Percentiles rank a stretch among this genome's conserved stretches.
Conservation (phyloP, 2,888 invertebrate genomes). For the Cheilosia pagana region DNA sequence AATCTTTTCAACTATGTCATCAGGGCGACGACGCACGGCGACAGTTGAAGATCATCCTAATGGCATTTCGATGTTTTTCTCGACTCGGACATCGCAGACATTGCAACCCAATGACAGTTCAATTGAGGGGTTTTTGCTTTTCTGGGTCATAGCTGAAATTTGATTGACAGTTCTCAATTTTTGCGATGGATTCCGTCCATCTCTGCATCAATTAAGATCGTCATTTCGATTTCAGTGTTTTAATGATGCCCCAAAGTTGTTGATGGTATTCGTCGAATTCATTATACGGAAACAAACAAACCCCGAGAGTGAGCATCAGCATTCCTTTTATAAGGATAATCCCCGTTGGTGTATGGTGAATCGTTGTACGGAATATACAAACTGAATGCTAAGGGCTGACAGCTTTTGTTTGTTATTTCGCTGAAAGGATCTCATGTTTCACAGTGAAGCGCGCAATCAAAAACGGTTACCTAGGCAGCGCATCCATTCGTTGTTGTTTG, state of each 20-base stretch:
- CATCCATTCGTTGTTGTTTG: slow-evolving; percentile 9
- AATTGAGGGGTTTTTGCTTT: slow-evolving; percentile 18
- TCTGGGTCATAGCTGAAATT: slow-evolving; percentile 32
- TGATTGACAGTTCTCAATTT: slow-evolving; percentile 58
- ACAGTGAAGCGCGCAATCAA: slow-evolving; percentile 68
- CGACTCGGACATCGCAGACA: slow-evolving; percentile 44
- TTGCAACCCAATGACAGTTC: not conserved
- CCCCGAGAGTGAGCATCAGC: not conserved
- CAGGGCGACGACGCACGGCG: slow-evolving; percentile 20
- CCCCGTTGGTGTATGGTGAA: slow-evolving; percentile 35
- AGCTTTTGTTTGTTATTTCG: slow-evolving; percentile 57
- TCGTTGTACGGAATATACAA: slow-evolving; percentile 16
- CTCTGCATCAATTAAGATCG: slow-evolving; percentile 29
- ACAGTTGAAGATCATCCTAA: slow-evolving; percentile 70
- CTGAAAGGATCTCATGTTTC: slow-evolving; percentile 61
- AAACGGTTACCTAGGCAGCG: slow-evolving; percentile 61
- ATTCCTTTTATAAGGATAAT: slow-evolving; percentile 56
- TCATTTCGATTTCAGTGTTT: slow-evolving; percentile 18
- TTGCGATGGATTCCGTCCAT: slow-evolving; percentile 1
- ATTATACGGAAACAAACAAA: slow-evolving; percentile 47
- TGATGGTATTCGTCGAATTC: slow-evolving; percentile 28
- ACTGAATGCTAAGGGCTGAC: slow-evolving; percentile 47
- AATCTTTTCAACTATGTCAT: slow-evolving; percentile 38
- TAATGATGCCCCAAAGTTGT: slow-evolving; percentile 10
- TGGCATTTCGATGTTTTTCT: slow-evolving; percentile 62